A percentile compares a stretch with the other conserved stretches of the same genome.
These are phyloP conservation scores for Sinocyclocheilus maitianheensis DNA, from an alignment of 2,113 vertebrate genomes.

Conservation along the genomic window DNA sequence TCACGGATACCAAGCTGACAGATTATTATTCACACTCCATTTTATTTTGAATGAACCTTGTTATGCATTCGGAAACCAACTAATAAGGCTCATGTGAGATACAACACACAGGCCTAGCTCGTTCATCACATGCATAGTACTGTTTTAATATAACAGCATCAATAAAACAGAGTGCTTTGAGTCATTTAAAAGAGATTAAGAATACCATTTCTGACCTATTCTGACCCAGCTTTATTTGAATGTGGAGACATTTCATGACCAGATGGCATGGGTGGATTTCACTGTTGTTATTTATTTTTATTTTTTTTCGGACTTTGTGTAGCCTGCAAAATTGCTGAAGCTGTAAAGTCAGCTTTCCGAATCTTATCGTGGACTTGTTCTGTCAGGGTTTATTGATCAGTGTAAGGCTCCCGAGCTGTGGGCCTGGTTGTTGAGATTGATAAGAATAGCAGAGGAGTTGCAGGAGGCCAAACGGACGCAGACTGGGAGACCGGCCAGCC, in stretches of 20 bases:
- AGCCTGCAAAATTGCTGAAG: not conserved
- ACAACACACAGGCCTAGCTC: not conserved
- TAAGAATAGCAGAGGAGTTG: not conserved
- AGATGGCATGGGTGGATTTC: not conserved
- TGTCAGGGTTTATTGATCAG: not conserved
- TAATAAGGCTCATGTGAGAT: not conserved
- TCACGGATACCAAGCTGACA: not conserved
- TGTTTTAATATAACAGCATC: not conserved
- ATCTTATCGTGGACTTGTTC: not conserved
- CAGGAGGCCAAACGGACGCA: constrained; percentile 43
- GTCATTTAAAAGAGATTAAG: too few relatives aligned
- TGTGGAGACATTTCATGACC: not conserved
- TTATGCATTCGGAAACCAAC: not conserved
- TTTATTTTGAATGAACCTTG: not conserved
- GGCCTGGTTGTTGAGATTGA: constrained; percentile 13
- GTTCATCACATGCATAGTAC: not conserved
- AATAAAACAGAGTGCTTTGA: not conserved
- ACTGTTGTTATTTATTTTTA: not conserved
- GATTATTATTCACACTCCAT: not conserved
- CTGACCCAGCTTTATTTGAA: not conserved
- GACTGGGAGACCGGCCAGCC: constrained; percentile 73
- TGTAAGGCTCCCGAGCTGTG: not conserved
- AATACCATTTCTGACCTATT: too few relatives aligned
- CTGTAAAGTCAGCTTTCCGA: not conserved
- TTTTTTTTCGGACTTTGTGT: not conserved